Conservation (phyloP, 2,888 invertebrate species). For the Gnatocerus cornutus region DNA sequence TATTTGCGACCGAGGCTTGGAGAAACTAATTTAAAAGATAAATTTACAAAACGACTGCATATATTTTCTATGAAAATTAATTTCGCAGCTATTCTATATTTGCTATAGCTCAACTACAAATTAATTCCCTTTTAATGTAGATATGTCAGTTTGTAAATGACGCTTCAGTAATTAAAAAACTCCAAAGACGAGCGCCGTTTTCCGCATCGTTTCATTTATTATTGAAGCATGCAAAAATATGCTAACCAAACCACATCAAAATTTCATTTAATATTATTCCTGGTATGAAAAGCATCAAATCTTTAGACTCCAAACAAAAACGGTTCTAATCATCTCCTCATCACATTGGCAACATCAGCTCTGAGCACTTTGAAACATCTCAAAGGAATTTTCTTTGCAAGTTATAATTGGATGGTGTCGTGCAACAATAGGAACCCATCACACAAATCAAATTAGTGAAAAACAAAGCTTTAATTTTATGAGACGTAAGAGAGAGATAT, state of each 20-base stretch:
- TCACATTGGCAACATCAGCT: conserved; percentile 16
- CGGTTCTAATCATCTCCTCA: conserved; percentile 10
- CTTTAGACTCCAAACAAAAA: conserved; percentile 9
- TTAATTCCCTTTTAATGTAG: no score
- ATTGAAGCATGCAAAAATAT: conserved; percentile 4
- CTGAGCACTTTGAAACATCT: conserved; percentile 29
- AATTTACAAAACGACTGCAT: conserved; percentile 38
- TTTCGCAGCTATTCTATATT: background rate
- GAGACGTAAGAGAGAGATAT: conserved; percentile 12
- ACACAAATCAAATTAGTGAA: conserved; percentile 33
- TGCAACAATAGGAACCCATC: conserved; percentile 32
- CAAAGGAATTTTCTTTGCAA: conserved; percentile 31
- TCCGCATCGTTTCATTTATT: background rate
- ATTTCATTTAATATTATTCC: conserved; percentile 3
- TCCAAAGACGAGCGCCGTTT: background rate
- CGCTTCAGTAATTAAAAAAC: background rate
- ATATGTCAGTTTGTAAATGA: no score
- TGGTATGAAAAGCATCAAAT: conserved; percentile 12
- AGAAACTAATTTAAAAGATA: conserved; percentile 36
- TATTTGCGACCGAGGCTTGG: background rate
- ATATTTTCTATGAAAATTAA: conserved; percentile 18
- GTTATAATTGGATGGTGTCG: conserved; percentile 37
- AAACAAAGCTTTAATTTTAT: conserved; percentile 30
- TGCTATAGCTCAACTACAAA: no score
- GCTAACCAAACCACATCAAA: conserved; percentile 9